Evolutionary conservation across 2,888 invertebrate genomes (phyloP).

Genomic region (Erynnis tages): DNA sequence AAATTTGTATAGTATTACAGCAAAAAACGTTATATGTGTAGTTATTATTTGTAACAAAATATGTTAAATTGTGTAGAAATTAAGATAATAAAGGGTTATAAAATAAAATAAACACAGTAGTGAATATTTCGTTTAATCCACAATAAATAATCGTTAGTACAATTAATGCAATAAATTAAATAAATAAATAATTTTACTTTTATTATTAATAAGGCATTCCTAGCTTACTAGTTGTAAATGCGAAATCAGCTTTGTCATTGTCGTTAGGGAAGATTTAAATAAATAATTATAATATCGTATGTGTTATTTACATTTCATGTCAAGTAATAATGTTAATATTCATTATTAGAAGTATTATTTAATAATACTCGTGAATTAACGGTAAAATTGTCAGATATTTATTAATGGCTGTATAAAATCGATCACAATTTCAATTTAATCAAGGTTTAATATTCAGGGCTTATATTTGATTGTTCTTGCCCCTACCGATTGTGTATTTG

Average conservation of each 20-base stretch:
- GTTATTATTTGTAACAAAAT: too few relatives aligned
- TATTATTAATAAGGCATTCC: slow-evolving; percentile 31
- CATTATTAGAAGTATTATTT: slow-evolving; percentile 21
- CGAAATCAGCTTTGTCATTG: slow-evolving; percentile 59
- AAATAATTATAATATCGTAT: slow-evolving; percentile 47
- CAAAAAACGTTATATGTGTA: too few relatives aligned
- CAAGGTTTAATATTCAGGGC: too few relatives aligned
- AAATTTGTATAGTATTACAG: too few relatives aligned
- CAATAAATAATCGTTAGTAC: slow-evolving; percentile 68
- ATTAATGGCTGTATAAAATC: too few relatives aligned
- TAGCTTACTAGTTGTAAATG: slow-evolving; percentile 68
- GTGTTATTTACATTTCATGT: slow-evolving; percentile 58
- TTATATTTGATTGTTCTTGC: too few relatives aligned
- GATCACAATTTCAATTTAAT: too few relatives aligned
- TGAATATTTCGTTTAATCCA: slow-evolving; percentile 67
- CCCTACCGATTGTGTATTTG: too few relatives aligned
- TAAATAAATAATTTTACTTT: slow-evolving; percentile 43
- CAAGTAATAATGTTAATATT: slow-evolving; percentile 10
- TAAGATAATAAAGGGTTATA: slow-evolving; percentile 23
- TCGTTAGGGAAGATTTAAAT: slow-evolving; percentile 57
- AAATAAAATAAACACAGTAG: slow-evolving; percentile 42
- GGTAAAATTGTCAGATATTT: slow-evolving; percentile 21
- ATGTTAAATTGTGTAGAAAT: background rate
- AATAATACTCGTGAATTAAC: slow-evolving; percentile 25
- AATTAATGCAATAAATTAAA: slow-evolving; percentile 57